Evolutionary conservation across 2,113 vertebrate genomes (phyloP).

Genomic region (Mastomys coucha): DNA sequence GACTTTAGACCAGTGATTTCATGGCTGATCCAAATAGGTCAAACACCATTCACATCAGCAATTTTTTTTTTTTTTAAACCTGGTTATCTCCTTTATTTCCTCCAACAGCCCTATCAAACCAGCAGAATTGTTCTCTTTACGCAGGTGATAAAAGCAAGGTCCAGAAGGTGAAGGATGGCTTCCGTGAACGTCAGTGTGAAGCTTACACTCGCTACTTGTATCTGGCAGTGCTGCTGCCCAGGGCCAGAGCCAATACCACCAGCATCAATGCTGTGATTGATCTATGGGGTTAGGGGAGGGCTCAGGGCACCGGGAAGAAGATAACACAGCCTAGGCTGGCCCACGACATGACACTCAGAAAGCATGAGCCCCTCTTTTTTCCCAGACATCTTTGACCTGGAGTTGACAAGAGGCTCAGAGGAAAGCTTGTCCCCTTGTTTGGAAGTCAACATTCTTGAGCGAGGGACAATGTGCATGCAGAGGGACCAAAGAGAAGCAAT

Average conservation of each 20-base stretch:
- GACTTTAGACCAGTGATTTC: neutral
- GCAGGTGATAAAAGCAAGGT: neutral
- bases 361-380: neutral
- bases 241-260: neutral
- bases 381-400: neutral
- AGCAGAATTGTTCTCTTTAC: neutral
- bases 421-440: neutral
- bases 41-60: neutral
- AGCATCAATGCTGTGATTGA: neutral
- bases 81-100: neutral
- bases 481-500: neutral
- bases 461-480: neutral
- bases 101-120: neutral
- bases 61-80: neutral
- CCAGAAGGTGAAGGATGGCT: neutral
- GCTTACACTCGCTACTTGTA: neutral
- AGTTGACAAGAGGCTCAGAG: neutral
- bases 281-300: neutral
- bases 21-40: neutral
- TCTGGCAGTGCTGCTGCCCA: neutral
- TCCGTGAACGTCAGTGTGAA: neutral
- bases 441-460: neutral
- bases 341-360: neutral
- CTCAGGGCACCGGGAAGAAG: neutral
- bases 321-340: too few species aligned